A percentile compares a stretch with the other conserved stretches of the same genome.
phyloP scores from a whole-genome alignment of 2,888 invertebrate genomes.

The Bruchidius siliquastri region DNA sequence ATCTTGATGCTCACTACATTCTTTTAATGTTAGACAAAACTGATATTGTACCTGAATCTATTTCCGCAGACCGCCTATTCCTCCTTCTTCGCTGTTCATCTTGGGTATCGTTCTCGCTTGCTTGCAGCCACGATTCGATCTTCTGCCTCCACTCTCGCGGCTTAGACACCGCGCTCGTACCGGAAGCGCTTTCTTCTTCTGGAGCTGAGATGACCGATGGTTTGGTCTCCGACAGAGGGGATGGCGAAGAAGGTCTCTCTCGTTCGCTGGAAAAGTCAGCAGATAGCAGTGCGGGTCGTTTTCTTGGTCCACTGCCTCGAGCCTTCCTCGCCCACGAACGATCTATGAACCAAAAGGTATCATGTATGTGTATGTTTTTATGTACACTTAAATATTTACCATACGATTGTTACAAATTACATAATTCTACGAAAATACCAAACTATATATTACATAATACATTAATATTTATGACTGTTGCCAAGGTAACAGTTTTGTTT shows the following conservation, averaged over 20 bases:
- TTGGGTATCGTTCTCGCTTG: constrained; percentile 76
- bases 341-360: constrained; percentile 57
- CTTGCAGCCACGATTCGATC: constrained; percentile 87
- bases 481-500: too few species aligned
- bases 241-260: constrained; percentile 68
- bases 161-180: constrained; percentile 16
- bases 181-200: constrained; percentile 46
- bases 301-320: constrained; percentile 64
- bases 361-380: too few species aligned
- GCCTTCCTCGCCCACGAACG: constrained; percentile 85
- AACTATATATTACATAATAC: too few species aligned
- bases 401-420: too few species aligned
- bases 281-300: constrained; percentile 72
- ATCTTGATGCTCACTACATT: too few species aligned
- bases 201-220: constrained; percentile 51
- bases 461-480: too few species aligned
- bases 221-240: constrained; percentile 56
- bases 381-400: too few species aligned
- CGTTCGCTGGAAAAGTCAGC: constrained; percentile 70
- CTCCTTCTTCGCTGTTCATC: constrained; percentile 65
- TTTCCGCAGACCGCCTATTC: constrained; percentile 73
- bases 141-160: constrained; percentile 81
- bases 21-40: too few species aligned
- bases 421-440: too few species aligned
- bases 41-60: constrained; percentile 66